Evolutionary conservation across 2,888 invertebrate genomes (phyloP).

Genomic region (Silvanus unidentatus): DNA sequence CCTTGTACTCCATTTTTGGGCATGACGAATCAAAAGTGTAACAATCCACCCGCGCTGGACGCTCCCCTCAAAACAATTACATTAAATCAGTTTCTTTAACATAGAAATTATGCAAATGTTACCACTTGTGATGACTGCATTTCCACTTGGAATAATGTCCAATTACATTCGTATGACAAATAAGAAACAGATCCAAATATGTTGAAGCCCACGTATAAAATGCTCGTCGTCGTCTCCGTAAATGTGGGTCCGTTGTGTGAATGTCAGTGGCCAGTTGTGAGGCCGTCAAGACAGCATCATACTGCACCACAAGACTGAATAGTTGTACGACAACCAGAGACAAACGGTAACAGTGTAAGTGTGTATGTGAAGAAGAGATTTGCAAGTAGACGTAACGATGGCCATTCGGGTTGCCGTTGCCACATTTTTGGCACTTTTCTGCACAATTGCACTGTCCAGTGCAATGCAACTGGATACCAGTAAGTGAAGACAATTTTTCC

Average conservation of each 20-base stretch:
- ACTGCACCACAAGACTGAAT: constrained; percentile 8
- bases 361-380: constrained; percentile 5
- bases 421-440: constrained; percentile 37
- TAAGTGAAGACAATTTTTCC: constrained; percentile 30
- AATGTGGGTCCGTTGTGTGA: constrained; percentile 6
- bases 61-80: too few species aligned
- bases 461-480: constrained; percentile 53
- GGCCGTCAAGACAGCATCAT: constrained; percentile 21
- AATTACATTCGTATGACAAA: too few species aligned
- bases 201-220: too few species aligned
- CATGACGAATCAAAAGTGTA: too few species aligned
- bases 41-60: too few species aligned
- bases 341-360: constrained; percentile 4
- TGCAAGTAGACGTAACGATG: constrained; percentile 17
- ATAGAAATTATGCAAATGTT: too few species aligned
- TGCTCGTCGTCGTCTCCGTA: too few species aligned
- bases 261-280: constrained; percentile 30
- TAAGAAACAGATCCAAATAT: too few species aligned
- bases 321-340: constrained; percentile 1
- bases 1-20: too few species aligned
- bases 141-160: too few species aligned
- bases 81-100: too few species aligned
- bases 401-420: constrained; percentile 25
- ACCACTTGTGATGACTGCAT: too few species aligned
- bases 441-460: constrained; percentile 31